Conservation (phyloP, 2,113 vertebrate species). For the Pteronura brasiliensis region DNA sequence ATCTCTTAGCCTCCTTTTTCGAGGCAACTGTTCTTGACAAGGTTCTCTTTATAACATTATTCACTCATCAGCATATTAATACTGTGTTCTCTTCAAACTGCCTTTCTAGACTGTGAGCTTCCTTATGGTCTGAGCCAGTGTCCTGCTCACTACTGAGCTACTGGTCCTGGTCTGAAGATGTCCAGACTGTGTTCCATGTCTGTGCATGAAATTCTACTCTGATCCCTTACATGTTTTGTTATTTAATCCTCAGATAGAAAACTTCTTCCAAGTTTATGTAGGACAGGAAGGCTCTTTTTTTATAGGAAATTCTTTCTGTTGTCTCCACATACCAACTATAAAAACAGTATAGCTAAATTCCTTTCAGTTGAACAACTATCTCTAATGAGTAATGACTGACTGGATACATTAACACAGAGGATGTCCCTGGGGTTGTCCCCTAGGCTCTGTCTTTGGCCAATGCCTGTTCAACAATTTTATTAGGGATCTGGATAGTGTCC, state of each 20-base stretch:
- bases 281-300: not conserved
- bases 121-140: not conserved
- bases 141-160: not conserved
- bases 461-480: not conserved
- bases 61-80: not conserved
- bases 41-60: not conserved
- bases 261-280: not conserved
- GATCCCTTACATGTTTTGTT: not conserved
- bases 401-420: not conserved
- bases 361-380: not conserved
- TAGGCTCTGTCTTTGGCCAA: not conserved
- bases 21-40: not conserved
- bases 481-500: not conserved
- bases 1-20: not conserved
- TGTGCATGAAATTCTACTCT: not conserved
- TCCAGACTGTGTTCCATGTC: not conserved
- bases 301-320: not conserved
- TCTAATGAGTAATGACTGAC: not conserved
- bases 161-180: not conserved
- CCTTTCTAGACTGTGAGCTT: not conserved
- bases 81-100: not conserved
- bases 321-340: not conserved
- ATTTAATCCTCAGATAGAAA: not conserved
- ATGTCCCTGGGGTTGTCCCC: not conserved
- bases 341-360: not conserved